These are phyloP conservation scores for Oriolus oriolus DNA, from an alignment of 2,113 vertebrate species.

Conservation along the genomic window DNA sequence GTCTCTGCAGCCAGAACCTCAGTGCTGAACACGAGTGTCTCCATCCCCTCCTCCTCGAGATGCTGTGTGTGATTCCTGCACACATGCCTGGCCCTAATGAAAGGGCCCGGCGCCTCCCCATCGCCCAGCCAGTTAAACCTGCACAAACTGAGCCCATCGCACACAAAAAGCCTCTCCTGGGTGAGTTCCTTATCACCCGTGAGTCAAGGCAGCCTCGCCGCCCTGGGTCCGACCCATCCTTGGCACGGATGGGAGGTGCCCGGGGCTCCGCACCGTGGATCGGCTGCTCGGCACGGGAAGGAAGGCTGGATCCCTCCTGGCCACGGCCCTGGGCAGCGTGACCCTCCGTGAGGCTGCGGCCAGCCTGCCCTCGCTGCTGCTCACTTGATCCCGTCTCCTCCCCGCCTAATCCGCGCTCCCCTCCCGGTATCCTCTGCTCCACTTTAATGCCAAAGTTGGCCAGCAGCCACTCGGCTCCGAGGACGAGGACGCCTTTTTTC, in stretches of 20 bases:
- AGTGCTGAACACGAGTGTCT: fast-evolving
- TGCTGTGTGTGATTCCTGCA: neutral
- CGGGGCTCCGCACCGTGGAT: fast-evolving
- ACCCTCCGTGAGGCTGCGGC: neutral
- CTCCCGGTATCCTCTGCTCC: constrained; percentile 8
- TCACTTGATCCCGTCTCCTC: constrained; percentile 13
- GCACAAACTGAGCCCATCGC: neutral
- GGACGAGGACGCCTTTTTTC: constrained; percentile 4
- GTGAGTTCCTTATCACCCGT: neutral
- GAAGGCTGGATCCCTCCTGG: neutral
- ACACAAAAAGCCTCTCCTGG: neutral
- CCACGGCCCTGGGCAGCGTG: fast-evolving
- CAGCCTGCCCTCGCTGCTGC: neutral
- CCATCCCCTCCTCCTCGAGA: neutral
- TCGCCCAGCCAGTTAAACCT: neutral
- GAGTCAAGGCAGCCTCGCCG: neutral
- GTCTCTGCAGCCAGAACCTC: neutral
- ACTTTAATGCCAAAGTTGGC: constrained; percentile 41
- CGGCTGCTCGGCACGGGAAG: fast-evolving
- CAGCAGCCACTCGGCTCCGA: neutral
- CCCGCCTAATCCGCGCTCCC: neutral
- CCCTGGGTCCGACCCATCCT: neutral
- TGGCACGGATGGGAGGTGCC: neutral
- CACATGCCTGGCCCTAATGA: neutral
- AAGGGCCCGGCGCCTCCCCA: neutral